Evolutionary conservation across 2,113 vertebrate species (phyloP).

Genomic region (Lota lota): DNA sequence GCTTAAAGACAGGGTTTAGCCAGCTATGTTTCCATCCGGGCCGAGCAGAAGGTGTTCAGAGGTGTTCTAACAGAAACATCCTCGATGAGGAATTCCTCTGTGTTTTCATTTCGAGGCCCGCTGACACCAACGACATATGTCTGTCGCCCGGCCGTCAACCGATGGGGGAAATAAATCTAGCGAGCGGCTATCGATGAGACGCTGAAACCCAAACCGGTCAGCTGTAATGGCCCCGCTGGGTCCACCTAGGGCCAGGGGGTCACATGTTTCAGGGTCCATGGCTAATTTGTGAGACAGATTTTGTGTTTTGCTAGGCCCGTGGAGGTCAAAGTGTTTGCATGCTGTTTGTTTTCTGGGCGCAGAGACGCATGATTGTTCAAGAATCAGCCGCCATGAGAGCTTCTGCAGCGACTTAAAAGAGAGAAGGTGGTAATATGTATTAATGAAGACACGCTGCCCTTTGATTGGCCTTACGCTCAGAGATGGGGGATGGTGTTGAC

Average conservation of each 20-base stretch:
- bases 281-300: conserved; percentile 64
- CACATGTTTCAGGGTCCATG: conserved; percentile 58
- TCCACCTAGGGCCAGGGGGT: conserved; percentile 57
- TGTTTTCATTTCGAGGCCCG: conserved; percentile 49
- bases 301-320: conserved; percentile 43
- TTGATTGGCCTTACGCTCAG: too few relatives aligned
- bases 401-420: too few relatives aligned
- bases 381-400: too few relatives aligned
- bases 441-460: too few relatives aligned
- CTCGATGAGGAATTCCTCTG: conserved; percentile 21
- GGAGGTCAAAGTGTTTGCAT: conserved; percentile 71
- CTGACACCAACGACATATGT: conserved; percentile 50
- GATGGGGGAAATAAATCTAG: conserved; percentile 67
- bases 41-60: not conserved
- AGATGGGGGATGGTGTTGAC: too few relatives aligned
- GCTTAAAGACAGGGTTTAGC: too few relatives aligned
- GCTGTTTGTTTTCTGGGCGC: conserved; percentile 35
- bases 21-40: too few relatives aligned
- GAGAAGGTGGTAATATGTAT: too few relatives aligned
- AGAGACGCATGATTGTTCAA: too few relatives aligned
- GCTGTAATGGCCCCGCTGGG: conserved; percentile 52
- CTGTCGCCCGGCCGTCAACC: conserved; percentile 46
- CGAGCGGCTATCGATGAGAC: conserved; percentile 49
- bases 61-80: conserved; percentile 21
- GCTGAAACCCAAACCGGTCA: conserved; percentile 62